phyloP scores from a whole-genome alignment of 2,113 vertebrate genomes.

The Nycticebus coucang region DNA sequence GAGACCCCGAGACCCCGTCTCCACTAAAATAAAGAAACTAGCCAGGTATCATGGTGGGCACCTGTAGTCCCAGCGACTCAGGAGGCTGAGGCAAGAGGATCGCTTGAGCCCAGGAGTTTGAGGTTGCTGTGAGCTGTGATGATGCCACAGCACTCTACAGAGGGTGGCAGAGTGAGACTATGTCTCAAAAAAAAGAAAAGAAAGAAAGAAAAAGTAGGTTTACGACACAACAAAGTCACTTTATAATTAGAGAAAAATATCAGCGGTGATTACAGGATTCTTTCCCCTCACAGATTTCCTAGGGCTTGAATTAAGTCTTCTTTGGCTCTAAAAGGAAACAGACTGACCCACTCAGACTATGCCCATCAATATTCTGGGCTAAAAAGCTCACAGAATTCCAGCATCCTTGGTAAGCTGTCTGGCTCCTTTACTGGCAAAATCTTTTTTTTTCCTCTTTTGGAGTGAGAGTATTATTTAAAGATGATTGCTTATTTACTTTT shows the following conservation, averaged over 20 bases:
- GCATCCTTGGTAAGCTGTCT: constrained; percentile 57
- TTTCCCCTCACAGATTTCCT: constrained; percentile 67
- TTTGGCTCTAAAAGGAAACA: constrained; percentile 59
- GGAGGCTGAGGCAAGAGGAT: too few species aligned
- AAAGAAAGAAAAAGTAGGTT: not conserved
- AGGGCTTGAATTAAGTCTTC: constrained; percentile 60
- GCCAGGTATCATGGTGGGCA: too few species aligned
- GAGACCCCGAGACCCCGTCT: too few species aligned
- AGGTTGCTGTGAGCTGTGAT: too few species aligned
- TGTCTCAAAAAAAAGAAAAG: too few species aligned
- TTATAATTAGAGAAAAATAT: constrained; percentile 69
- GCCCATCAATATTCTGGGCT: constrained; percentile 65
- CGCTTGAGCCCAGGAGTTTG: too few species aligned
- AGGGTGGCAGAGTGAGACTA: too few species aligned
- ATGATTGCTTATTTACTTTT: constrained; percentile 6
- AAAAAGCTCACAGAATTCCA: constrained; percentile 52
- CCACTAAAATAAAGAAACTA: too few species aligned
- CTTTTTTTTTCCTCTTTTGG: constrained; percentile 32
- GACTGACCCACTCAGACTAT: constrained; percentile 38
- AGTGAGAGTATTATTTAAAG: constrained; percentile 51
- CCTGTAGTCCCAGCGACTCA: too few species aligned
- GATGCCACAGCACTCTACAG: too few species aligned
- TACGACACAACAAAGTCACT: constrained; percentile 59
- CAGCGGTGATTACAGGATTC: constrained; percentile 50
- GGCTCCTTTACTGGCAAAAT: constrained; percentile 50